Percentiles rank a stretch among this genome's conserved stretches.
Conservation (phyloP, 30 jellyfish, hydroid and myxozoan genomes). For the Aurelia sp. region DNA sequence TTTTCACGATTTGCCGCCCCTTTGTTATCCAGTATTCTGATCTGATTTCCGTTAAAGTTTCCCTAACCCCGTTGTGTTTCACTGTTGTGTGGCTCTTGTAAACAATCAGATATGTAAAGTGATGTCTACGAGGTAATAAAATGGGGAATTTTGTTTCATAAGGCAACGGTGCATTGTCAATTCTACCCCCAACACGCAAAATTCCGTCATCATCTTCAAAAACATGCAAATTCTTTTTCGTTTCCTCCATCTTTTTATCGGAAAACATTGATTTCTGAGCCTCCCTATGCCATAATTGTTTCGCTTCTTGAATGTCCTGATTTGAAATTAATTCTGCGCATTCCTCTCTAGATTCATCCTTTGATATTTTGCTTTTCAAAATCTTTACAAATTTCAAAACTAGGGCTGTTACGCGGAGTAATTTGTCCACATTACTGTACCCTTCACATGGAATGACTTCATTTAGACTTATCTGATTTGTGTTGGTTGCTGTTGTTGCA, state of each 20-base stretch:
- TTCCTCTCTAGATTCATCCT: background rate
- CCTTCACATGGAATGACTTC: slow-evolving; percentile 8
- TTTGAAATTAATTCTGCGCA: no score
- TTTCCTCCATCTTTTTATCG: slow-evolving; percentile 4
- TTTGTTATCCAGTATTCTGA: slow-evolving; percentile 3
- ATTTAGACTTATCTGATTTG: background rate
- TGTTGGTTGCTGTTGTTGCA: no score
- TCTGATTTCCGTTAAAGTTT: slow-evolving; percentile 19
- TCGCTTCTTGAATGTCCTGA: background rate
- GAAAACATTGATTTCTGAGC: background rate
- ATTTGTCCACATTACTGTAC: slow-evolving; percentile 1
- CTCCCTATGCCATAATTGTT: background rate
- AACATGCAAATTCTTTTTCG: background rate
- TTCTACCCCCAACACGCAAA: slow-evolving; percentile 29
- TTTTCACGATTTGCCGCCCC: slow-evolving; percentile 22
- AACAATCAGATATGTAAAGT: background rate
- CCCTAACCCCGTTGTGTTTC: slow-evolving; percentile 29
- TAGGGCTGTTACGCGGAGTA: background rate
- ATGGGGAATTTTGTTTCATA: slow-evolving; percentile 13
- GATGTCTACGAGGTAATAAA: slow-evolving; percentile 19
- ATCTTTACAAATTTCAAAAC: slow-evolving; percentile 7
- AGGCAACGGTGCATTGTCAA: slow-evolving; percentile 21
- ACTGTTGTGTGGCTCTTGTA: background rate
- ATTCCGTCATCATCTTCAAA: slow-evolving; percentile 25
- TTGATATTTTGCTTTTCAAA: background rate